These are phyloP conservation scores for Drosophila kambysellisi DNA, from an alignment of 2,888 invertebrate genomes.

Conservation along the genomic window DNA sequence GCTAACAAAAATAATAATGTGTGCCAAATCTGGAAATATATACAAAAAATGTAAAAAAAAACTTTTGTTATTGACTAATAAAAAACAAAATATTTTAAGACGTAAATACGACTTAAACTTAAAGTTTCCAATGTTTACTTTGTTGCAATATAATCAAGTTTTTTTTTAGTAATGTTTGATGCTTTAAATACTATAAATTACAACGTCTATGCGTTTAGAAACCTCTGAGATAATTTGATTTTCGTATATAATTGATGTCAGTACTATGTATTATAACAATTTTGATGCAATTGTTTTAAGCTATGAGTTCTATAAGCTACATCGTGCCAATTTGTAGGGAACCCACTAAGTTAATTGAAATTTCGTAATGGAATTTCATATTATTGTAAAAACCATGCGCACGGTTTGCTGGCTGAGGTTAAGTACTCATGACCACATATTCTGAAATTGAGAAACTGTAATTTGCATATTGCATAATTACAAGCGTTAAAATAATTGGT, in stretches of 20 bases:
- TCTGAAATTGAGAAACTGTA: conserved; percentile 16
- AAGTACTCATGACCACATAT: not conserved
- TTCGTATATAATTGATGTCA: not conserved
- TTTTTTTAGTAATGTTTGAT: not conserved
- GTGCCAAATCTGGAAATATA: not conserved
- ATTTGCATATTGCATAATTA: conserved; percentile 27
- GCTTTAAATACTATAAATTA: not conserved
- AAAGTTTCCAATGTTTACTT: not conserved
- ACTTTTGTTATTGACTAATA: not conserved
- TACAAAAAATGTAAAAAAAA: not conserved
- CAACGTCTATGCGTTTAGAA: not conserved
- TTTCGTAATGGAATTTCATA: not conserved
- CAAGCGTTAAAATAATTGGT: conserved; percentile 5
- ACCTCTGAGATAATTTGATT: not conserved
- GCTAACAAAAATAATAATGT: not conserved
- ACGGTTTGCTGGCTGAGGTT: not conserved
- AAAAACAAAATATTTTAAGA: not conserved
- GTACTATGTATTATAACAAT: not conserved
- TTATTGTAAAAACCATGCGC: not conserved
- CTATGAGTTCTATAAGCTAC: not conserved
- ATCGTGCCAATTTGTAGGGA: not conserved
- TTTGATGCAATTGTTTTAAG: not conserved
- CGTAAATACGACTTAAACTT: not conserved
- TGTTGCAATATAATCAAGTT: not conserved
- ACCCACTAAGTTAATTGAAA: not conserved